Base-by-base conservation (phyloP, 2,113 vertebrate species). In the Pardalotus punctatus region DNA sequence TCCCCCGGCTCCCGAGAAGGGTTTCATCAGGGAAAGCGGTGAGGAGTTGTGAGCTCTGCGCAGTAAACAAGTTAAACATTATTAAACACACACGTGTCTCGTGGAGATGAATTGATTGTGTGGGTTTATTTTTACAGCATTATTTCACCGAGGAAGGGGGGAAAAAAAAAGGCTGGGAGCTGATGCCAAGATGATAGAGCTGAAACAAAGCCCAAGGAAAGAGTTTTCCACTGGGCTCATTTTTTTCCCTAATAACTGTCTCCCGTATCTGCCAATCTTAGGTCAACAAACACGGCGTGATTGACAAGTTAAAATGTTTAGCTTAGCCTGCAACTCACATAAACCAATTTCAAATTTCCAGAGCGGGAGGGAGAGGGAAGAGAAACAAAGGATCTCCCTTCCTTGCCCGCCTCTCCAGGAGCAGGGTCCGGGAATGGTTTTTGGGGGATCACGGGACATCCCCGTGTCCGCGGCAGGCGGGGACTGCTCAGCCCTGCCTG, bases 111-210 rank as follows among this genome's bases (percentile, higher is more conserved):
- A 97, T 96, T 97, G 97, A 97, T 96, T 92, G 94, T 94, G 90
- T 19, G 94, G 96, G 98, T 99, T 99, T 99, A 99, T 99, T 99
- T 99, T 98, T 98, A 98, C 98, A 98, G 98, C 97, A 60, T 98
- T 98, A 97, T 96, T 98, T 97, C 97, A 97, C 97, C 82, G 94
- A 98, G 97, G 97, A 97, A 96, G 33, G 5, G 9, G 9, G 20
- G 8, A 13, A 12, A 96, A 98, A 97, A 96, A 98, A 97, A 67
- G 79, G 19, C 81, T 61, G 6, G 2, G 74, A 51, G 71, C 33
- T 40, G 70, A 98, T 97, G 98, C 98, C 98, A 98, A 93, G 98
- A 97, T 98, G 98, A 98, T 98, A 97, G 97, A 98, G 97, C 95
- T 94, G 97, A 92, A 98, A 98, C 98, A 98, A 98, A 98, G 97